Base-by-base conservation (phyloP, 2,888 invertebrate genomes). In the Metacarcinus magister region DNA sequence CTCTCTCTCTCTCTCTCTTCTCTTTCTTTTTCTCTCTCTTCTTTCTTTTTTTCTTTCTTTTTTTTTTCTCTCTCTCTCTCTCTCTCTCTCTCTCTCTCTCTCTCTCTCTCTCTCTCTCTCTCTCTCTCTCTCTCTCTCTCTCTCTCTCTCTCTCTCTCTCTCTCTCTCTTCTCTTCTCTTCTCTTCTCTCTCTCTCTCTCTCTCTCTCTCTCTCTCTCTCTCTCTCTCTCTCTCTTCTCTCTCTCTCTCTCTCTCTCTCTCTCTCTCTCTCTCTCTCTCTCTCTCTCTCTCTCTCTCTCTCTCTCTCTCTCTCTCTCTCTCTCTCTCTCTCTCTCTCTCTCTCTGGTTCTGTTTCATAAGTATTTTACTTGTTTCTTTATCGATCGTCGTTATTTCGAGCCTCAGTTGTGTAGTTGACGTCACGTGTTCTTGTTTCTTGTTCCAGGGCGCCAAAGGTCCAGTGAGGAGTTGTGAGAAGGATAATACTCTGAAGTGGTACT, bases 301-400 rank as follows among this genome's bases (percentile, higher is more conserved):
- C 90, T 90, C 90, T 90, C 90, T 90, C 90, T 67, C 90, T 90
- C 90, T 90, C 90, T 90, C 90, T 90, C 90, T 90, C 90, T 90
- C 90, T 90, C 90, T 90, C 90, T 91, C 91, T 91, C 43, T 91
- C 91, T 91, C 91, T 91, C 91, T 44, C 44, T 44, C 10, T 44
- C 16, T 32, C 5, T 82, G 32, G 0, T 23, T 32, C 28, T 3
- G 8, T 0, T 8, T 32, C 32, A 8, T 8, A 3, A 0, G 10
- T 82, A 32, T 82, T 5, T 28, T 5, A 32, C 32, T 82, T 67
- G 67, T 19, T n/a, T n/a, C 67, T n/a, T 82, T 82, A 82, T 82
- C 10, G 82, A 82, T 82, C 82, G 82, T 32, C 19, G n/a, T 67
- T 16, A 16, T 67, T 67, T 67, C n/a, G 67, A 67, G 23, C 67